Conservation (phyloP, 2,113 vertebrate genomes). For the Pedetes capensis region DNA sequence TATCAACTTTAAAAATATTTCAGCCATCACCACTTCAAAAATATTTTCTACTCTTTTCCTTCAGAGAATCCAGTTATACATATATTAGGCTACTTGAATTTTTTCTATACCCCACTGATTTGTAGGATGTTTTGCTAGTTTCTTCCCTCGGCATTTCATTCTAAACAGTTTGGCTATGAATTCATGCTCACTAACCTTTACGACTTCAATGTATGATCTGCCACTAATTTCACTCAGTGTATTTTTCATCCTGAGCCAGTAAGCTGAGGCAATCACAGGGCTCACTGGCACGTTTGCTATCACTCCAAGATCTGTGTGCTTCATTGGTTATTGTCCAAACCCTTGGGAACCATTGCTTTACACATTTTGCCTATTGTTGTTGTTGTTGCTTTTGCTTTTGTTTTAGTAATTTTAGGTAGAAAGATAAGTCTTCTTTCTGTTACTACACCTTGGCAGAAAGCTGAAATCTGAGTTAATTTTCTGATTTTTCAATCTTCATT, state of each 20-base stretch:
- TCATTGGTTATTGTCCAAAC: not conserved
- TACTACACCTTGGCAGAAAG: not conserved
- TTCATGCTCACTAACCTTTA: not conserved
- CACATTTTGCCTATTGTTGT: not conserved
- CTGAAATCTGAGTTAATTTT: not conserved
- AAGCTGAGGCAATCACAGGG: not conserved
- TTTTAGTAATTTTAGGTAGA: not conserved
- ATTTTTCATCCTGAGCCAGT: not conserved
- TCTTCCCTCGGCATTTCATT: not conserved
- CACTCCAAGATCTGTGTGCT: not conserved
- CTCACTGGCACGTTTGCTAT: not conserved
- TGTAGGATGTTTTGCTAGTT: not conserved
- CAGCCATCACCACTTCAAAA: not conserved
- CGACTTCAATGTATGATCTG: not conserved
- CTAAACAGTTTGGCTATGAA: not conserved
- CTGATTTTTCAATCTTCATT: not conserved
- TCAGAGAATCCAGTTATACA: not conserved
- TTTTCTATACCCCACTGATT: not conserved
- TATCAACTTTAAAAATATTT: not conserved
- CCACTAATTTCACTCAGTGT: not conserved
- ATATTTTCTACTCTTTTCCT: not conserved
- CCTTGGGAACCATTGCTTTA: not conserved
- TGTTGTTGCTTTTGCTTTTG: not conserved
- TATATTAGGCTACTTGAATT: not conserved
- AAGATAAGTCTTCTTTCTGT: not conserved